These are phyloP conservation scores for Onchidella celtica DNA, from an alignment of 2,888 invertebrate genomes.

Conservation along the genomic window DNA sequence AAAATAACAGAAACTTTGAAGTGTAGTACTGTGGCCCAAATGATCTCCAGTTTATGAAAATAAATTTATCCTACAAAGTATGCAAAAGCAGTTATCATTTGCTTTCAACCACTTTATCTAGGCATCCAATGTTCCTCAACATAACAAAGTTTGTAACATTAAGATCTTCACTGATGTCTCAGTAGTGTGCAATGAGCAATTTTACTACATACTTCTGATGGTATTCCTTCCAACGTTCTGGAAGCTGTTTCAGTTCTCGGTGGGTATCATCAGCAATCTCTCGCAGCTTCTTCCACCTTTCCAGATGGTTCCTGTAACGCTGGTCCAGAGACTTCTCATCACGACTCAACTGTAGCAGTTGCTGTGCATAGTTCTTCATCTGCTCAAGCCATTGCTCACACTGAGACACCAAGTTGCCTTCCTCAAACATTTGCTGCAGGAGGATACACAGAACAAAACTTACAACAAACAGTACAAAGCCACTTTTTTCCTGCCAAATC, in stretches of 20 bases:
- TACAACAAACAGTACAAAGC: not conserved
- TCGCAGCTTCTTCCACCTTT: constrained; percentile 88
- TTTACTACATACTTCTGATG: constrained; percentile 84
- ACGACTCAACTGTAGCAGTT: constrained; percentile 86
- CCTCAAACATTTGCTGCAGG: constrained; percentile 74
- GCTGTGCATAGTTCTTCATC: constrained; percentile 87
- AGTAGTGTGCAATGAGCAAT: too few relatives aligned
- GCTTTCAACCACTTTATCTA: too few relatives aligned
- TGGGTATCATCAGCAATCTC: constrained; percentile 87
- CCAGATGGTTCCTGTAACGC: constrained; percentile 86
- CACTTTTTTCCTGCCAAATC: too few relatives aligned
- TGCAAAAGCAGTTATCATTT: too few relatives aligned
- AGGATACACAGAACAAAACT: not conserved
- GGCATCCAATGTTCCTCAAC: too few relatives aligned
- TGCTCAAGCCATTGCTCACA: constrained; percentile 87
- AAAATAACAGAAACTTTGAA: too few relatives aligned
- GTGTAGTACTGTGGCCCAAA: too few relatives aligned
- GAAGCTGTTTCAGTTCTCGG: constrained; percentile 89
- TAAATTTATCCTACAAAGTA: too few relatives aligned
- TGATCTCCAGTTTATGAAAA: too few relatives aligned
- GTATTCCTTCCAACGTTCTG: constrained; percentile 94
- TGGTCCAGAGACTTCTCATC: constrained; percentile 85
- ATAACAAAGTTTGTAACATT: too few relatives aligned
- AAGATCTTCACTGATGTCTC: too few relatives aligned
- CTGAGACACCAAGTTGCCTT: constrained; percentile 69